Percentiles rank a stretch among this genome's conserved stretches.
These are phyloP conservation scores for Salvelinus namaycush DNA, from an alignment of 2,113 vertebrate genomes.

Conservation along the genomic window DNA sequence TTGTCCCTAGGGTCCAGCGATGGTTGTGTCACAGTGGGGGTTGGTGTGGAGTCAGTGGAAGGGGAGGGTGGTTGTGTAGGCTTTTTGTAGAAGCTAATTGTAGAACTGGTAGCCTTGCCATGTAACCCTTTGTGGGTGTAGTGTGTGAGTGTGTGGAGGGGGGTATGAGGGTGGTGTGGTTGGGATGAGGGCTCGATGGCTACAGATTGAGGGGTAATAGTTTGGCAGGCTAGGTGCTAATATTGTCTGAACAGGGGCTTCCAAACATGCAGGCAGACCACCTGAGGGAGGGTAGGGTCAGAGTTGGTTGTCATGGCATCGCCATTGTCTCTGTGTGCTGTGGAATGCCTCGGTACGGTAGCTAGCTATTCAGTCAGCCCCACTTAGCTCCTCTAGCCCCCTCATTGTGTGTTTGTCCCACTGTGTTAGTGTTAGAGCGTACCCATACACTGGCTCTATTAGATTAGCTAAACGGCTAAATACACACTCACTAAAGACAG, in stretches of 20 bases:
- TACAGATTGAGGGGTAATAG: neutral
- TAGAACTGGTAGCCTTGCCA: neutral
- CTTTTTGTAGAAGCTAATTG: neutral
- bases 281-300: slow-evolving; percentile 55
- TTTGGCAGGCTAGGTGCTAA: slow-evolving; percentile 20
- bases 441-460: neutral
- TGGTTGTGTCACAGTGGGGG: neutral
- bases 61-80: neutral
- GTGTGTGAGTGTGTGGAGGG: neutral
- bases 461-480: slow-evolving; percentile 35
- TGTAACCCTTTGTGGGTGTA: neutral
- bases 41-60: slow-evolving; percentile 1
- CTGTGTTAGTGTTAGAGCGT: slow-evolving; percentile 2
- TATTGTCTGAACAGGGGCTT: slow-evolving; percentile 35
- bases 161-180: neutral
- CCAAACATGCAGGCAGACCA: slow-evolving; percentile 43
- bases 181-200: neutral
- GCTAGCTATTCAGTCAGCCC: slow-evolving; percentile 6
- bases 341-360: slow-evolving; percentile 47
- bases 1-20: neutral
- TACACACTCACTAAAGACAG: slow-evolving; percentile 67
- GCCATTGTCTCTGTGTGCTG: slow-evolving; percentile 43
- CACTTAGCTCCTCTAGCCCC: slow-evolving; percentile 31
- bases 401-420: slow-evolving; percentile 30
- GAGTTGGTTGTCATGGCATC: slow-evolving; percentile 57